Evolutionary conservation across 2,888 invertebrate species (phyloP).

Genomic region (Epistrophella euchroma): DNA sequence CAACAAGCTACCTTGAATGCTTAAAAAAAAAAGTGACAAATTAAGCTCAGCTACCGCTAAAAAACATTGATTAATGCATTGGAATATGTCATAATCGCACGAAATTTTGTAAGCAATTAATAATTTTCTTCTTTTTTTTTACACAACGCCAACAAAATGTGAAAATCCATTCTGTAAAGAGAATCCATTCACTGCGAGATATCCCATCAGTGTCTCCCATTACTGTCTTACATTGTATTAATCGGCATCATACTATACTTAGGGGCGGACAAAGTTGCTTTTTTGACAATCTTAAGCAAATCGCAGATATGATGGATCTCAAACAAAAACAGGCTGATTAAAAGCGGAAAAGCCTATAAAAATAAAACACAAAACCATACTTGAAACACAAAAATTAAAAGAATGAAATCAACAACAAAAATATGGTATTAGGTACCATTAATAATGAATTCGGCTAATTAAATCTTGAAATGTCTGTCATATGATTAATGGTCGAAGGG

Average conservation of each 20-base stretch:
- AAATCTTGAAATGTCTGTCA: slow-evolving; percentile 72
- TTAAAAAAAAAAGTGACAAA: slow-evolving; percentile 51
- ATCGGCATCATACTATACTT: slow-evolving; percentile 34
- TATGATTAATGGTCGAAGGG: slow-evolving; percentile 66
- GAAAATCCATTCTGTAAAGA: slow-evolving; percentile 43
- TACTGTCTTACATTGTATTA: slow-evolving; percentile 43
- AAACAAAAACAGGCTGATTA: slow-evolving; percentile 41
- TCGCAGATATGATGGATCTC: slow-evolving; percentile 49
- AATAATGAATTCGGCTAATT: slow-evolving; percentile 72
- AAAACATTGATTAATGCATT: slow-evolving; percentile 52
- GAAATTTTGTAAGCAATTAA: slow-evolving; percentile 61
- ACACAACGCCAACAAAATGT: slow-evolving; percentile 34
- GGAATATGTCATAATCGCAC: slow-evolving; percentile 48
- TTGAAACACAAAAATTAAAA: not conserved
- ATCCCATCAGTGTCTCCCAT: slow-evolving; percentile 37
- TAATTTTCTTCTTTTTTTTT: slow-evolving; percentile 51
- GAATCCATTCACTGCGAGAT: slow-evolving; percentile 40
- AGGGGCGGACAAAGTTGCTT: slow-evolving; percentile 34
- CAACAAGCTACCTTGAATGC: slow-evolving; percentile 50
- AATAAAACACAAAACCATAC: not conserved
- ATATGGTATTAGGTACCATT: slow-evolving; percentile 48
- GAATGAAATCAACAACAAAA: slow-evolving; percentile 3
- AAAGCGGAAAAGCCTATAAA: slow-evolving; percentile 6
- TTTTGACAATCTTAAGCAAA: slow-evolving; percentile 62
- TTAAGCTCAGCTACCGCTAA: slow-evolving; percentile 51